These are phyloP conservation scores for Didymodactylos carnosus DNA, from an alignment of 2,888 invertebrate genomes.

Conservation along the genomic window DNA sequence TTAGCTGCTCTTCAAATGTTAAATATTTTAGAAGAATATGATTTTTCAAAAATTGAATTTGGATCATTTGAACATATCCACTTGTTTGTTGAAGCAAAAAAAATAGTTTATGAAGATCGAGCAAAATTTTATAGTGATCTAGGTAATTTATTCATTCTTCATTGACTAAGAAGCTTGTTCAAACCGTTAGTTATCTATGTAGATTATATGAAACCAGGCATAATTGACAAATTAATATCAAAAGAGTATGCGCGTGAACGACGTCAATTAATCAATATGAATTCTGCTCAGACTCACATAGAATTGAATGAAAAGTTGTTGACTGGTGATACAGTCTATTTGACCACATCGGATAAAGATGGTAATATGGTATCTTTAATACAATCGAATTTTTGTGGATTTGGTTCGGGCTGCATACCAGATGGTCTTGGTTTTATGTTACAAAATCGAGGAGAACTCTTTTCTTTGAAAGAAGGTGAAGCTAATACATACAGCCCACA, in stretches of 20 bases:
- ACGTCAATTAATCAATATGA: slow-evolving; percentile 23
- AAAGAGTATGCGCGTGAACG: slow-evolving; percentile 28
- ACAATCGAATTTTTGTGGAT: slow-evolving; percentile 31
- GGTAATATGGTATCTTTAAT: slow-evolving; percentile 37
- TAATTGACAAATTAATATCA: slow-evolving; percentile 24
- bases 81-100: slow-evolving; percentile 29
- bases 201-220: slow-evolving; percentile 26
- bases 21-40: slow-evolving; percentile 29
- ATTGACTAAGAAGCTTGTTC: too few species aligned
- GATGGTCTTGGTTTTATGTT: slow-evolving; percentile 33
- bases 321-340: slow-evolving; percentile 31
- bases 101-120: slow-evolving; percentile 26
- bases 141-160: too few species aligned
- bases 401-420: slow-evolving; percentile 33
- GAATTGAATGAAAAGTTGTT: slow-evolving; percentile 16
- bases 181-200: too few species aligned
- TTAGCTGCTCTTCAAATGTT: slow-evolving; percentile 31
- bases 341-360: slow-evolving; percentile 28
- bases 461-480: slow-evolving; percentile 23
- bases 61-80: slow-evolving; percentile 33
- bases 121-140: neutral
- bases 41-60: slow-evolving; percentile 24
- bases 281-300: slow-evolving; percentile 18
- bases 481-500: slow-evolving; percentile 25
- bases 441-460: slow-evolving; percentile 28